These are phyloP conservation scores for Yponomeuta sedellus DNA, from an alignment of 2,888 invertebrate species.

Conservation along the genomic window DNA sequence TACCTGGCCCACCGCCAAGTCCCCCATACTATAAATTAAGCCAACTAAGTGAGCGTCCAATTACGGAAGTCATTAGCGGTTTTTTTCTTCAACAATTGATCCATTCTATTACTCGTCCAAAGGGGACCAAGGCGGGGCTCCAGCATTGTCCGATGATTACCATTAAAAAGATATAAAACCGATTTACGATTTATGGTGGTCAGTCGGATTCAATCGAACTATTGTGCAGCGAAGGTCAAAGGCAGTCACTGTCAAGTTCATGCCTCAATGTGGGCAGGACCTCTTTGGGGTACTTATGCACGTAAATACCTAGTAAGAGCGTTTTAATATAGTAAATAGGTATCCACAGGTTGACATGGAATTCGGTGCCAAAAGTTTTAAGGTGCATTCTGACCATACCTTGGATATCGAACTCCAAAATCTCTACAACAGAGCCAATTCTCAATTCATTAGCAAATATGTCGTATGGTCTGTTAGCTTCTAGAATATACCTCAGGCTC, in stretches of 20 bases:
- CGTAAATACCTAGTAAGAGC: neutral
- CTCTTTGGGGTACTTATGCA: neutral
- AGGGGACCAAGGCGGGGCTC: constrained; percentile 40
- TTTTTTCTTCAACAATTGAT: constrained; percentile 38
- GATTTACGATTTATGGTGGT: constrained; percentile 40
- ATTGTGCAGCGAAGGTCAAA: constrained; percentile 39
- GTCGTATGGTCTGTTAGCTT: too few species aligned
- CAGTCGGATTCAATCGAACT: constrained; percentile 44
- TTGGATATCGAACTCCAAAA: too few species aligned
- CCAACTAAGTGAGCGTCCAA: neutral
- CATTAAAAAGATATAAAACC: constrained; percentile 61
- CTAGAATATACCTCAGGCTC: too few species aligned
- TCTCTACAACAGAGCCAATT: too few species aligned
- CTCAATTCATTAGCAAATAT: too few species aligned
- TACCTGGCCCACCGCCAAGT: neutral
- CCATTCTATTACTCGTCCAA: constrained; percentile 39
- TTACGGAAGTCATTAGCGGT: constrained; percentile 15
- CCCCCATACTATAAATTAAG: neutral
- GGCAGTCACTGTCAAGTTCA: constrained; percentile 58
- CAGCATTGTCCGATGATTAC: constrained; percentile 49
- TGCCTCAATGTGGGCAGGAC: constrained; percentile 11
- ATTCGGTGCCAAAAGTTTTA: too few species aligned
- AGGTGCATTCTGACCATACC: too few species aligned
- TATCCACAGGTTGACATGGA: too few species aligned
- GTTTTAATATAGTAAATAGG: neutral